Evolutionary conservation across 2,888 invertebrate species (phyloP).

Genomic region (Crossocerus cetratus): DNA sequence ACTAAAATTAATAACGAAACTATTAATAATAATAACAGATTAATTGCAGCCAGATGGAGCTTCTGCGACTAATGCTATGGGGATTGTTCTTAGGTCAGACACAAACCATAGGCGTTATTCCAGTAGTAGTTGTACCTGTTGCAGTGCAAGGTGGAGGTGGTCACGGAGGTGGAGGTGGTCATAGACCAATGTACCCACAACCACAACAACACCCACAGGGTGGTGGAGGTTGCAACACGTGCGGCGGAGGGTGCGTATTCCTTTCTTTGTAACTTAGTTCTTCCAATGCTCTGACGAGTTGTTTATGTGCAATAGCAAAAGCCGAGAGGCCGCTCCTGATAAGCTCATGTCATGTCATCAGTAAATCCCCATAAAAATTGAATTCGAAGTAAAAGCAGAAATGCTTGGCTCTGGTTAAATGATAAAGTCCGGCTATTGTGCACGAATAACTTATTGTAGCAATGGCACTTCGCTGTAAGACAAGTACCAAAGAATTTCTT

Average conservation of each 20-base stretch:
- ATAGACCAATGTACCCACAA: background rate
- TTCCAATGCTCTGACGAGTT: background rate
- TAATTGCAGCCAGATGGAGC: conserved; percentile 9
- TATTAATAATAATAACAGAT: background rate
- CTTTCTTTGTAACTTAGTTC: background rate
- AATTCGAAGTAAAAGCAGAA: too few relatives aligned
- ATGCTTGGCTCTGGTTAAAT: too few relatives aligned
- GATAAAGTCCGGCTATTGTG: too few relatives aligned
- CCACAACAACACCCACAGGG: conserved; percentile 2
- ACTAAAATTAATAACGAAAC: background rate
- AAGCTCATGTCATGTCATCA: too few relatives aligned
- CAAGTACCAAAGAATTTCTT: background rate
- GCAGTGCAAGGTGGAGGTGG: conserved; percentile 21
- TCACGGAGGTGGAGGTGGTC: conserved; percentile 8
- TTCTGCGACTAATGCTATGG: conserved; percentile 21
- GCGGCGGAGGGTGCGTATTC: conserved; percentile 23
- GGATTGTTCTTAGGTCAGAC: conserved; percentile 37
- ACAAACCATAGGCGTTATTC: conserved; percentile 17
- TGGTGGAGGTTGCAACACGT: conserved; percentile 49
- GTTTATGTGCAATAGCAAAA: too few relatives aligned
- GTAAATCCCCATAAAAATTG: too few relatives aligned
- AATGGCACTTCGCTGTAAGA: too few relatives aligned
- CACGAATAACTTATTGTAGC: too few relatives aligned
- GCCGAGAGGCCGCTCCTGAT: too few relatives aligned
- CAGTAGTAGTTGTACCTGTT: conserved; percentile 41